Evolutionary conservation across 2,888 invertebrate species (phyloP).

Genomic region (Atrina japonica): DNA sequence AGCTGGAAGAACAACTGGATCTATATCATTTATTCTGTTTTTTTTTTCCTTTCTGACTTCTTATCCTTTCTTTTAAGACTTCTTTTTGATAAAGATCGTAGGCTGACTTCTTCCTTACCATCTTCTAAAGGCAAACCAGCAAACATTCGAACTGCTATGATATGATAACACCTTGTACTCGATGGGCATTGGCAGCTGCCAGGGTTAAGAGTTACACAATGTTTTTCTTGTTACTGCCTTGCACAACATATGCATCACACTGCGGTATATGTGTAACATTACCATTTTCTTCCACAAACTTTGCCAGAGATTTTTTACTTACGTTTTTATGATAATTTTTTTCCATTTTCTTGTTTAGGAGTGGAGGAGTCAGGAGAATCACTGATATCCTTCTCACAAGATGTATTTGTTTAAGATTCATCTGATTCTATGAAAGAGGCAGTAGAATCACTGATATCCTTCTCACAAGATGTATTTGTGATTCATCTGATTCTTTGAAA

Average conservation of each 20-base stretch:
- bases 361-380: no score
- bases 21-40: no score
- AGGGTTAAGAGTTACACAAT: slow-evolving; percentile 2
- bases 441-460: no score
- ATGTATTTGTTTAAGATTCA: no score
- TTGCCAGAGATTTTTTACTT: background rate
- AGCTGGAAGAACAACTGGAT: no score
- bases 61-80: background rate
- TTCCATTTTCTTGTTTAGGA: no score
- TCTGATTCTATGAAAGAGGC: no score
- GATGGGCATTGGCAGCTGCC: slow-evolving; percentile 12
- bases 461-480: no score
- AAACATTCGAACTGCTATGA: slow-evolving; percentile 4
- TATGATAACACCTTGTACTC: background rate
- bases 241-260: slow-evolving; percentile 7
- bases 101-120: slow-evolving; percentile 2
- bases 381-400: no score
- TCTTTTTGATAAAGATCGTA: background rate
- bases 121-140: slow-evolving; percentile 3
- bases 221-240: slow-evolving; percentile 6
- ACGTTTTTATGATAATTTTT: background rate
- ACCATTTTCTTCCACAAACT: background rate
- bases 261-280: slow-evolving; percentile 5
- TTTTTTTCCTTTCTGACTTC: no score
- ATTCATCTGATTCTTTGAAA: no score